A percentile compares a stretch with the other conserved stretches of the same genome.
Conservation (phyloP, 2,113 vertebrate genomes). For the Sylvia atricapilla region DNA sequence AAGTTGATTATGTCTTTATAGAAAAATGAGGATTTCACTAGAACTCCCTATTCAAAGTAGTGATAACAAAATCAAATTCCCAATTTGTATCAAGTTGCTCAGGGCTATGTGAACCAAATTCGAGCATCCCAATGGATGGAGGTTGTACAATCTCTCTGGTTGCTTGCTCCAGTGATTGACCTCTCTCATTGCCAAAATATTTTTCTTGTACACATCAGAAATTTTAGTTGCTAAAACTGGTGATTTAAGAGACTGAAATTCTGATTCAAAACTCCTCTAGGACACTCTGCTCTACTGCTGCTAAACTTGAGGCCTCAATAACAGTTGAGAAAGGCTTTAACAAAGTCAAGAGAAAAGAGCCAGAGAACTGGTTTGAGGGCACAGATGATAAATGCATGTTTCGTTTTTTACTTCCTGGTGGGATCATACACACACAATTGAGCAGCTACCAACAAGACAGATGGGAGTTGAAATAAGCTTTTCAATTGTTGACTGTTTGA, state of each 20-base stretch:
- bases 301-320: not conserved
- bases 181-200: not conserved
- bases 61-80: not conserved
- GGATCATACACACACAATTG: too few relatives aligned
- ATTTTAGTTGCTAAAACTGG: not conserved
- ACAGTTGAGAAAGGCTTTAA: not conserved
- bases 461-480: not conserved
- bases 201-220: not conserved
- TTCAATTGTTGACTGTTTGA: not conserved
- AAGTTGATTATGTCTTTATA: not conserved
- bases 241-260: not conserved
- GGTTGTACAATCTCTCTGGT: not conserved
- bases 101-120: not conserved
- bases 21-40: not conserved
- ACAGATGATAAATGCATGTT: not conserved
- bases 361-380: not conserved
- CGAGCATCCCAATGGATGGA: not conserved
- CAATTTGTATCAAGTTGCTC: not conserved
- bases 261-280: not conserved
- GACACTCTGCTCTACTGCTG: not conserved
- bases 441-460: not conserved
- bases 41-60: not conserved
- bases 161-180: not conserved
- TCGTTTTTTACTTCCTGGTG: not conserved
- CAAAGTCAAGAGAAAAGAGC: not conserved